phyloP scores from a whole-genome alignment of 2,888 invertebrate species.

The Molorchus minor region DNA sequence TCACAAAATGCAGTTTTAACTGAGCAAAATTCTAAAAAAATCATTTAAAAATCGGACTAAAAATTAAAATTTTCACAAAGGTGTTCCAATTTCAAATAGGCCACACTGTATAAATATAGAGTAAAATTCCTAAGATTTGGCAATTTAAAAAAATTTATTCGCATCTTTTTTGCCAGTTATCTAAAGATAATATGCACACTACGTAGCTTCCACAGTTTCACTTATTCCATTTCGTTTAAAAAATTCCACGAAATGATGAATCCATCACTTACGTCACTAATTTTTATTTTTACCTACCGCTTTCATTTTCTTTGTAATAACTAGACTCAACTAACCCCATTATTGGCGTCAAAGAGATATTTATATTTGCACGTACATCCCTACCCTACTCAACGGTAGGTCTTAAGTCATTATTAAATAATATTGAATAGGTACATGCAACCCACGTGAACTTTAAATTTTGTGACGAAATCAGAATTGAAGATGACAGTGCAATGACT shows the following conservation, averaged over 20 bases:
- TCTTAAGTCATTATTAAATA: constrained; percentile 22
- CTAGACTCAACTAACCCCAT: constrained; percentile 27
- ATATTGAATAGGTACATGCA: constrained; percentile 41
- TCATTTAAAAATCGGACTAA: too few species aligned
- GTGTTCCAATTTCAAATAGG: too few species aligned
- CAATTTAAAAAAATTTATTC: too few species aligned
- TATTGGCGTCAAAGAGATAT: constrained; percentile 24
- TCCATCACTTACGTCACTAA: constrained; percentile 11
- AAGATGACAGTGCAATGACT: constrained; percentile 40
- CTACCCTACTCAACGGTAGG: constrained; percentile 24
- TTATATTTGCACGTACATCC: constrained; percentile 34
- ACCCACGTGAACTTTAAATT: constrained; percentile 45
- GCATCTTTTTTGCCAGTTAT: too few species aligned
- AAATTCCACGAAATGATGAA: neutral
- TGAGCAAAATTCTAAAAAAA: too few species aligned
- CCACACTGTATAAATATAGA: too few species aligned
- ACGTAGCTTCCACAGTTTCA: neutral
- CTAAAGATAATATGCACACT: too few species aligned
- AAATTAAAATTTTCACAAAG: too few species aligned
- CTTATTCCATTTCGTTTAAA: neutral
- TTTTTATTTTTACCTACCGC: constrained; percentile 34
- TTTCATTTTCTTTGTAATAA: constrained; percentile 34
- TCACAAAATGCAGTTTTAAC: too few species aligned
- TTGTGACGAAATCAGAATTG: constrained; percentile 41
- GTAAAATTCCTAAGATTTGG: too few species aligned